Evolutionary conservation across 2,113 vertebrate genomes (phyloP).

Genomic region (Leptobrachium leishanense): DNA sequence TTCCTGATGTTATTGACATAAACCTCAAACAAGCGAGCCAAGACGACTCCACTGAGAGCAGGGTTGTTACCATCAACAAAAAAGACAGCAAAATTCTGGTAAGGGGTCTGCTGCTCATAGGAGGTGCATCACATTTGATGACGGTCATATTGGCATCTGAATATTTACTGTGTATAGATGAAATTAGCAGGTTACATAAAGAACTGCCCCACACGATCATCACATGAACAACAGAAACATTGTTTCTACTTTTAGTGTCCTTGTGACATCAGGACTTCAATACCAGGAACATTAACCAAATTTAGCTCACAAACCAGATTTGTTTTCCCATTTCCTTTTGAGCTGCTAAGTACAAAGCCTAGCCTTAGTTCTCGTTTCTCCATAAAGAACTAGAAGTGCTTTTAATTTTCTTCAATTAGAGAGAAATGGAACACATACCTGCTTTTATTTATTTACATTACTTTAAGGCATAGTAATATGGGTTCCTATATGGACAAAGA

Average conservation of each 20-base stretch:
- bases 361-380: no score
- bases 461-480: no score
- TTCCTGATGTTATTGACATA: conserved; percentile 93
- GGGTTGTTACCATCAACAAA: conserved; percentile 90
- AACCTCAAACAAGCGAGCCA: conserved; percentile 91
- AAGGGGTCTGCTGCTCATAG: conserved; percentile 50
- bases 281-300: neutral
- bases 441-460: no score
- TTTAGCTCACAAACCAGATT: neutral
- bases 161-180: neutral
- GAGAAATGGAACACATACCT: no score
- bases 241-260: neutral
- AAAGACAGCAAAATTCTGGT: conserved; percentile 91
- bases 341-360: no score
- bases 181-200: neutral
- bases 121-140: neutral
- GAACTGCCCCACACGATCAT: neutral
- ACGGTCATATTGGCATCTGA: neutral
- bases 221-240: neutral
- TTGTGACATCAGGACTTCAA: neutral
- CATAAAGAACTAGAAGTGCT: no score
- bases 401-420: no score
- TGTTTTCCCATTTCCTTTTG: neutral
- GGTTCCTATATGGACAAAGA: no score
- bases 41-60: conserved; percentile 85